Percentiles rank a stretch among this genome's conserved stretches.
Evolutionary conservation across 2,797 vertebrate species (phyloP).

Genomic region (Enteromius radiatus): DNA sequence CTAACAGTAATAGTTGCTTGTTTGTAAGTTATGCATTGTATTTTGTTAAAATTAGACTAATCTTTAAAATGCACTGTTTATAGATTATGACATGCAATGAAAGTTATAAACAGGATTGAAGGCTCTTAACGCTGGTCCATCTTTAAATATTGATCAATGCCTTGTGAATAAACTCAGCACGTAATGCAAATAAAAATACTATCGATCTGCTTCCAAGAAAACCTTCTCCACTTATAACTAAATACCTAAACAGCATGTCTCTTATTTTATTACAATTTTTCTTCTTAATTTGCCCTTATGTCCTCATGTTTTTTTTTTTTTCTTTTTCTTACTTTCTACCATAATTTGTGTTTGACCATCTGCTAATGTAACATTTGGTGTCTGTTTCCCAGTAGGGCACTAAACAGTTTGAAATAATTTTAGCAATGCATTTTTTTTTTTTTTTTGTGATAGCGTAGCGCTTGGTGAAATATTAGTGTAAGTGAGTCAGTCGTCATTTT

Average conservation of each 20-base stretch:
- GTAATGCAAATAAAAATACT: background rate
- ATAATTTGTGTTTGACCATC: conserved; percentile 33
- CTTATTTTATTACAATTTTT: conserved; percentile 19
- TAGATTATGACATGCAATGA: background rate
- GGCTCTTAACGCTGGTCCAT: background rate
- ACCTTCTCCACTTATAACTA: background rate
- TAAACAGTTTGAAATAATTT: conserved; percentile 9
- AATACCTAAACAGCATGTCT: background rate
- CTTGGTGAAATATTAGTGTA: background rate
- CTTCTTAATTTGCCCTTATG: conserved; percentile 49
- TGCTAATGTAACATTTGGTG: conserved; percentile 21
- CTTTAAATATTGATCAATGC: background rate
- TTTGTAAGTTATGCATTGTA: conserved; percentile 5
- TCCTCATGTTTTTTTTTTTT: conserved; percentile 7
- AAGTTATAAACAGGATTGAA: conserved; percentile 11
- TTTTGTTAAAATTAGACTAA: background rate
- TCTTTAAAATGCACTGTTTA: background rate
- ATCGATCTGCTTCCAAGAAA: conserved; percentile 15
- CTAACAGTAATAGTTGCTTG: background rate
- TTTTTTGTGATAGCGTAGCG: background rate
- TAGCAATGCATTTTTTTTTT: background rate
- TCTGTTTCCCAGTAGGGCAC: conserved; percentile 8
- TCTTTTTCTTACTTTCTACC: conserved; percentile 18
- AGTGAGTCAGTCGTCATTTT: conserved; percentile 28
- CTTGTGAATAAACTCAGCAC: background rate